Evolutionary conservation across 2,888 invertebrate genomes (phyloP).

Genomic region (Euzophera pinguis): DNA sequence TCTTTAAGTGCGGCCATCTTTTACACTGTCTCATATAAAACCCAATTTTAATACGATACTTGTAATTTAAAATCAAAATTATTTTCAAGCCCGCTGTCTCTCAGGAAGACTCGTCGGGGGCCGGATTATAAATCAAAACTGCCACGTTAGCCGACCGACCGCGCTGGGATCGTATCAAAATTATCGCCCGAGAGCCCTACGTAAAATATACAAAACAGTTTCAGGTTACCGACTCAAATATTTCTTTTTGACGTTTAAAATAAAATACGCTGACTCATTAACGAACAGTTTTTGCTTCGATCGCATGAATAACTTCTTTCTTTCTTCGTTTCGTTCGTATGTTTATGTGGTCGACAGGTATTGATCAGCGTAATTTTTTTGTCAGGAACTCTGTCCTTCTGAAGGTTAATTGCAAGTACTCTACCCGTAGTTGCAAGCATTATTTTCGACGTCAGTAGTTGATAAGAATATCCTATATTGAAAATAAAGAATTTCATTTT

Average conservation of each 20-base stretch:
- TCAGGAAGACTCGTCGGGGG: conserved; percentile 62
- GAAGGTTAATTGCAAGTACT: too few relatives aligned
- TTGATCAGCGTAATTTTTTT: background rate
- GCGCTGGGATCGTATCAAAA: conserved; percentile 58
- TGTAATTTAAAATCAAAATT: conserved; percentile 73
- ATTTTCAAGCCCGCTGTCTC: conserved; percentile 67
- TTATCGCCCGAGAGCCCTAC: conserved; percentile 64
- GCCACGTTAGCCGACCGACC: conserved; percentile 63
- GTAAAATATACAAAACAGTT: conserved; percentile 73
- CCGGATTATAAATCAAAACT: conserved; percentile 76
- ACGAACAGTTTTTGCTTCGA: conserved; percentile 26
- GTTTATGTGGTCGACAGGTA: background rate
- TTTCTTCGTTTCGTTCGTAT: background rate
- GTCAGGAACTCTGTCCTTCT: too few relatives aligned
- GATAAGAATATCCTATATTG: too few relatives aligned
- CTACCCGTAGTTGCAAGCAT: too few relatives aligned
- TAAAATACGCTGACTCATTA: conserved; percentile 58
- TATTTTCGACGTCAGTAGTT: too few relatives aligned
- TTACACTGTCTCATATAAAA: conserved; percentile 56
- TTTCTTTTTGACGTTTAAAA: conserved; percentile 56
- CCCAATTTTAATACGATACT: conserved; percentile 61
- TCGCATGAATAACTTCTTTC: background rate
- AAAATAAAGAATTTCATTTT: too few relatives aligned
- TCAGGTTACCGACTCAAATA: conserved; percentile 68
- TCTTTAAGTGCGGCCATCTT: conserved; percentile 18